Evolutionary conservation across 2,113 vertebrate genomes (phyloP).

Genomic region (Carollia perspicillata): DNA sequence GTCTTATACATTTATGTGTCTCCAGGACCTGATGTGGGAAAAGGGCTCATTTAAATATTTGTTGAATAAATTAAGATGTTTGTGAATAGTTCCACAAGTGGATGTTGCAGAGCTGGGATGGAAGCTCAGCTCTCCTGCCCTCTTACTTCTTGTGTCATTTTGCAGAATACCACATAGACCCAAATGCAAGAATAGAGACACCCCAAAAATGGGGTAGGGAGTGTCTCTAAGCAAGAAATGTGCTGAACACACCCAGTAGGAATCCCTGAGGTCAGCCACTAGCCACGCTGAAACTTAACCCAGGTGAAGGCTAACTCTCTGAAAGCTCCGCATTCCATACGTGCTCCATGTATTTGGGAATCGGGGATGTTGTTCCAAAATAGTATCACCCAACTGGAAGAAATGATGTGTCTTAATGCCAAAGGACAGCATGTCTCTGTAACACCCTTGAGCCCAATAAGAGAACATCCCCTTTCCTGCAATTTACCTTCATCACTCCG

Average conservation of each 20-base stretch:
- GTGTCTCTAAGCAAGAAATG: background rate
- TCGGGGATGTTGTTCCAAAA: background rate
- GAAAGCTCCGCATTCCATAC: background rate
- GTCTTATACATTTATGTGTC: background rate
- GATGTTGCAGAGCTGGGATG: background rate
- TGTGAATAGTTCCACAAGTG: background rate
- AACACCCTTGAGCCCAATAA: background rate
- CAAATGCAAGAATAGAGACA: background rate
- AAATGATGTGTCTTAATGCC: background rate
- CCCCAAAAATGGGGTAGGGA: background rate
- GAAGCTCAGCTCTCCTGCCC: background rate
- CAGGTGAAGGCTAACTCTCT: background rate
- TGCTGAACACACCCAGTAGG: background rate
- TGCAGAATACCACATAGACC: background rate
- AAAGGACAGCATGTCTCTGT: background rate
- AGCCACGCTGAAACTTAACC: background rate
- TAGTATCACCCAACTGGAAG: background rate
- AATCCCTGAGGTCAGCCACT: background rate
- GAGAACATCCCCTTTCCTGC: background rate
- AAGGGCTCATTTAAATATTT: conserved; percentile 1
- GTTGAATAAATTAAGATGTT: conserved; percentile 1
- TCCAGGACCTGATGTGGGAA: background rate
- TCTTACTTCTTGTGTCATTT: background rate
- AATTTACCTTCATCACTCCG: background rate
- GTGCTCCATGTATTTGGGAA: background rate